phyloP scores from a whole-genome alignment of 1,140 invertebrate species.

The Drosophila serrata region DNA sequence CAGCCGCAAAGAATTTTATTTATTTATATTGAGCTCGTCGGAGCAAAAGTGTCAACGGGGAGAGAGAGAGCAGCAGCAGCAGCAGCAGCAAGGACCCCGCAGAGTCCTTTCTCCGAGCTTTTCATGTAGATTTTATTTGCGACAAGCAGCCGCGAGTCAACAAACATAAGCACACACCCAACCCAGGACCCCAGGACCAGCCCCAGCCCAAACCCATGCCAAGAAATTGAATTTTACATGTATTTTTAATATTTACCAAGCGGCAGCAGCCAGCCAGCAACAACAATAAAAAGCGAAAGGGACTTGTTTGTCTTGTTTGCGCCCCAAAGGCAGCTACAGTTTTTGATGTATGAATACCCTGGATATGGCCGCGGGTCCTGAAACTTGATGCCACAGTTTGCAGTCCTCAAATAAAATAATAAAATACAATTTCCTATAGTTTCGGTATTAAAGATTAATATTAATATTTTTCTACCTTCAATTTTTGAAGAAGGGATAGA shows the following conservation, averaged over 20 bases:
- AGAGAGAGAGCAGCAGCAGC: neutral
- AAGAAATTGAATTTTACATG: conserved; percentile 83
- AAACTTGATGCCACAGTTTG: conserved; percentile 12
- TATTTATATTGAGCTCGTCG: conserved; percentile 71
- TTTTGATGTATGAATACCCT: conserved; percentile 55
- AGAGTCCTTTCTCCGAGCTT: conserved; percentile 38
- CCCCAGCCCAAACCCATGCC: conserved; percentile 36
- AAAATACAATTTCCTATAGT: neutral
- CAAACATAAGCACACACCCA: conserved; percentile 59
- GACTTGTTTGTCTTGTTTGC: conserved; percentile 56
- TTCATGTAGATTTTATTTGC: conserved; percentile 82
- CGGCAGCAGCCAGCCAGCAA: conserved; percentile 37
- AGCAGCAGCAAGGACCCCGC: conserved; percentile 1
- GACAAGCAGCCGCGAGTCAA: conserved; percentile 77
- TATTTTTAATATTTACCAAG: conserved; percentile 78
- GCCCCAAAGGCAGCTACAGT: conserved; percentile 55
- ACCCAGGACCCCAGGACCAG: neutral
- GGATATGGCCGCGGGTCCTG: conserved; percentile 17
- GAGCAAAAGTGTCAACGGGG: conserved; percentile 73
- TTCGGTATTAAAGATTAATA: neutral
- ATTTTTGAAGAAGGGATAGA: neutral
- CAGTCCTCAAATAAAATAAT: neutral
- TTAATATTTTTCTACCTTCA: neutral
- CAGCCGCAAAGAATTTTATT: conserved; percentile 78
- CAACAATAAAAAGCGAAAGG: conserved; percentile 47